phyloP scores from a whole-genome alignment of 2,113 vertebrate species.

The Xenus cinereus region DNA sequence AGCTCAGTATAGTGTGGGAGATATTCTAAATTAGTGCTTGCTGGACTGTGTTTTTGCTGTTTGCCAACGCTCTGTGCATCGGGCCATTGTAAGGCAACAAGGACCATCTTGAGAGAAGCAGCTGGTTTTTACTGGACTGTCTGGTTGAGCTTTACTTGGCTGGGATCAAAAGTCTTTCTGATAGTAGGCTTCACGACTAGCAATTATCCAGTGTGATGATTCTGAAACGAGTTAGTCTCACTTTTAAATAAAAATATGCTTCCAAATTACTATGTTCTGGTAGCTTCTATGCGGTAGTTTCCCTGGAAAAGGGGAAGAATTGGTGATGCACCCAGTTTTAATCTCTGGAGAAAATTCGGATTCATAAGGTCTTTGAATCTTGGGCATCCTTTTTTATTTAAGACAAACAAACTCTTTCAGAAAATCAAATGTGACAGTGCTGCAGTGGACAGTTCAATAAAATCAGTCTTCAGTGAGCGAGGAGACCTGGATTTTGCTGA shows the following conservation, averaged over 20 bases:
- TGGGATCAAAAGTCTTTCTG: not conserved
- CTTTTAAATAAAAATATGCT: not conserved
- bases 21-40: not conserved
- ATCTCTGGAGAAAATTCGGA: not conserved
- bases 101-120: not conserved
- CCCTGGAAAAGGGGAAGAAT: not conserved
- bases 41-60: not conserved
- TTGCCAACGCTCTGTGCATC: rapidly evolving
- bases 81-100: not conserved
- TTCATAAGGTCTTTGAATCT: not conserved
- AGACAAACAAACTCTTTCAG: constrained; percentile 19
- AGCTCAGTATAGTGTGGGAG: not conserved
- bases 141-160: not conserved
- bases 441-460: constrained; percentile 75
- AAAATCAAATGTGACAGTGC: constrained; percentile 70
- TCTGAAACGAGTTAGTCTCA: not conserved
- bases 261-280: not conserved
- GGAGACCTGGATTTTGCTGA: constrained; percentile 93
- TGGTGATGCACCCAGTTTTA: not conserved
- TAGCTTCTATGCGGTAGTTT: not conserved
- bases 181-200: not conserved
- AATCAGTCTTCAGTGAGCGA: constrained; percentile 79
- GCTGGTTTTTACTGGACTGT: not conserved
- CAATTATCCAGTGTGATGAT: not conserved
- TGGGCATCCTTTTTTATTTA: not conserved